Base-by-base conservation (phyloP, 2,888 invertebrate genomes). In the Allygus modestus region DNA sequence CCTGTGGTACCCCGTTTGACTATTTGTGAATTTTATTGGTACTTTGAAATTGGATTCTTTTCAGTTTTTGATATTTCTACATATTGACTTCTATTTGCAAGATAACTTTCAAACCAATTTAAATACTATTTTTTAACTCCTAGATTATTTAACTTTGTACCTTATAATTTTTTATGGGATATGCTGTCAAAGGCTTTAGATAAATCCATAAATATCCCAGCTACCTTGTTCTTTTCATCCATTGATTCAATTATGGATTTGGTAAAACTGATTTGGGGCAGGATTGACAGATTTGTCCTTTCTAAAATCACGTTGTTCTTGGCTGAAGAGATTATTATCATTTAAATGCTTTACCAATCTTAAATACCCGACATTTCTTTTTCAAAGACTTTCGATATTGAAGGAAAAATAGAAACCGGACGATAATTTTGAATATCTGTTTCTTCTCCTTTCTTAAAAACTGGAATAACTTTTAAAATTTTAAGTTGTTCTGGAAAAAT, bases 21-120 rank as follows among this genome's bases (percentile, higher is more conserved):
- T 33, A 15, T 12, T 71, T 71, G 7, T 7, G 71, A 33, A 4
- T 28, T 5, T n/a, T 31, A 71, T 33, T 33, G 9, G n/a, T 33
- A 71, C 7, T 71, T 71, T n/a, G 11, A 9, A 31, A 71, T n/a
- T 71, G 31, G 71, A 71, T 31, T 31, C 33, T 9, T 7, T 71
- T 71, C 37, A 17, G 20, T 37, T 71, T 5, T 33, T 17, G 71
- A n/a, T 37, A 17, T 51, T 51, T 51, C 51, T 9, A 51, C 51
- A 17, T 51, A 17, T 51, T 51, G 51, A 51, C 51, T 51, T 37
- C 71, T 28, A 33, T n/a, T n/a, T n/a, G n/a, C n/a, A n/a, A n/a
- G n/a, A n/a, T n/a, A n/a, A n/a, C n/a, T n/a, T n/a, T n/a, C 33
- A 33, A 71, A 71, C 71, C 71, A 71, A 31, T 71, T 71, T 71